Evolutionary conservation across 1,140 invertebrate species (phyloP).

Genomic region (Aricia agestis): DNA sequence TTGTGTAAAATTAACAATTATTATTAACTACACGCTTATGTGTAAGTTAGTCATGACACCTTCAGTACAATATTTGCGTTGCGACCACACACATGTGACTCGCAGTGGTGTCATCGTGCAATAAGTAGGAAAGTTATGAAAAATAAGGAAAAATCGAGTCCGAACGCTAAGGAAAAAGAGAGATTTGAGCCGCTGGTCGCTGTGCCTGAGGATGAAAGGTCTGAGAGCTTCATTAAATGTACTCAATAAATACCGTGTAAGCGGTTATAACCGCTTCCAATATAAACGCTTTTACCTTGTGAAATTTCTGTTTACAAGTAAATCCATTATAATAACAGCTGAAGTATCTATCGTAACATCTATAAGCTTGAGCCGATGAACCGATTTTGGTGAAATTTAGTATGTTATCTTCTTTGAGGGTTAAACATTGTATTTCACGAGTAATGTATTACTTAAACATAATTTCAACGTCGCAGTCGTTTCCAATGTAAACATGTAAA

Average conservation of each 20-base stretch:
- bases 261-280: slow-evolving; percentile 19
- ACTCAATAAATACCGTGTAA: slow-evolving; percentile 27
- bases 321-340: no score
- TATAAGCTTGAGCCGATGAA: no score
- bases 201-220: slow-evolving; percentile 70
- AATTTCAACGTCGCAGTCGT: no score
- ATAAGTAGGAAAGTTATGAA: neutral
- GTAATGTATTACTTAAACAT: no score
- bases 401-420: no score
- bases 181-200: slow-evolving; percentile 54
- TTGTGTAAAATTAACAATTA: slow-evolving; percentile 4
- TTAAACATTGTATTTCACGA: no score
- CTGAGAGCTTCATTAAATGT: slow-evolving; percentile 51
- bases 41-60: slow-evolving; percentile 7
- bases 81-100: slow-evolving; percentile 35
- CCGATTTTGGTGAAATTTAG: no score
- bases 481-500: no score
- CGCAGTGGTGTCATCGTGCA: neutral
- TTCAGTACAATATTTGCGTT: slow-evolving; percentile 32
- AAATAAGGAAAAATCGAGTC: slow-evolving; percentile 28
- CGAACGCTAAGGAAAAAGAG: slow-evolving; percentile 53
- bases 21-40: slow-evolving; percentile 3
- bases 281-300: neutral
- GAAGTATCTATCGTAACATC: no score
- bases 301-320: neutral